Conservation (phyloP, 2,797 vertebrate genomes). For the Simalia tracyae region DNA sequence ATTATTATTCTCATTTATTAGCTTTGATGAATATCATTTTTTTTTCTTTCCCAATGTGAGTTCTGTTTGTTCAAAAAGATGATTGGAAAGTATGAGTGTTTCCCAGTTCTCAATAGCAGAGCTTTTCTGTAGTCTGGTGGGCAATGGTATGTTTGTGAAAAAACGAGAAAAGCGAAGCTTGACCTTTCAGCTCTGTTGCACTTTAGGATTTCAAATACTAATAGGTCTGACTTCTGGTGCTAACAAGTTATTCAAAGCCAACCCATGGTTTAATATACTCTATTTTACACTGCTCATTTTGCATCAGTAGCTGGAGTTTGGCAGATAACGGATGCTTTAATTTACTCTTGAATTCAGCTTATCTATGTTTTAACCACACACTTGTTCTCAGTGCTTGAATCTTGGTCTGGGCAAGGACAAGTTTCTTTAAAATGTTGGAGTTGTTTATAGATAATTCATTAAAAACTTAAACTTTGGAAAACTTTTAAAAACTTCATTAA, state of each 20-base stretch:
- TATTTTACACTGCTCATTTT: neutral
- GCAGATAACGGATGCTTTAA: neutral
- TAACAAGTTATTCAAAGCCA: neutral
- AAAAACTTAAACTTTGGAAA: neutral
- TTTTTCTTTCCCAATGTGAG: neutral
- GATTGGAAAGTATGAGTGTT: neutral
- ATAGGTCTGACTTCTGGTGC: neutral
- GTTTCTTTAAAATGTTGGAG: neutral
- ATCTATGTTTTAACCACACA: neutral
- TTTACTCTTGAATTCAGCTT: neutral
- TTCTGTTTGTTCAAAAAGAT: neutral
- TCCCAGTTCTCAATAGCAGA: neutral
- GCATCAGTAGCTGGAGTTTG: neutral
- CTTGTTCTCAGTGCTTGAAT: neutral
- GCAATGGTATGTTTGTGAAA: neutral
- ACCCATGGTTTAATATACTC: neutral
- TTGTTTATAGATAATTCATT: neutral
- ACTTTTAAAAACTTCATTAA: neutral
- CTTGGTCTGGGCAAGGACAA: neutral
- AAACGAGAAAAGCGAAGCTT: neutral
- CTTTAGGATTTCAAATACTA: neutral
- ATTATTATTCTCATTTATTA: neutral
- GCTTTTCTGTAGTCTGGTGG: neutral
- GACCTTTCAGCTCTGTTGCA: neutral
- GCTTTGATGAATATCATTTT: neutral